phyloP scores from a whole-genome alignment of 1,140 invertebrate species.

The Schmidtea mediterranea region DNA sequence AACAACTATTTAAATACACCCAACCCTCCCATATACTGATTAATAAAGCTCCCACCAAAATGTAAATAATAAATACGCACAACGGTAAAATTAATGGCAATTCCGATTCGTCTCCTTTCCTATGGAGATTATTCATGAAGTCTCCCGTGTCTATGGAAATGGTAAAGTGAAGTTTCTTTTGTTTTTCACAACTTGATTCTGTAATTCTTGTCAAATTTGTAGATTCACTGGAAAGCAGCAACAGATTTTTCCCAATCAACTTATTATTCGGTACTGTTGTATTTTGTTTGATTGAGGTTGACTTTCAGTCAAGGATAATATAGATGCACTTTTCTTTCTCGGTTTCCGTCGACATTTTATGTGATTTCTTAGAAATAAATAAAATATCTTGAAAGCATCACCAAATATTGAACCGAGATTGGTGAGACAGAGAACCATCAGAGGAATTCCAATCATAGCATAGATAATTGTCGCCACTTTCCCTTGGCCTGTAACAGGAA shows the following conservation, averaged over 20 bases:
- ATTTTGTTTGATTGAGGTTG: no score
- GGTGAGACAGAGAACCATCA: constrained; percentile 61
- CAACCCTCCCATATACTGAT: constrained; percentile 22
- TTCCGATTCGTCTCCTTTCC: constrained; percentile 12
- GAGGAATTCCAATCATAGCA: constrained; percentile 74
- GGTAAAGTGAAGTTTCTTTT: no score
- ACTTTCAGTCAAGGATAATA: no score
- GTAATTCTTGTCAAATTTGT: no score
- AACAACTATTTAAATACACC: constrained; percentile 64
- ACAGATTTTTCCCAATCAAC: no score
- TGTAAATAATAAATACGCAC: constrained; percentile 22
- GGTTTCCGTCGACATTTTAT: no score
- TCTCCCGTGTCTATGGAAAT: neutral
- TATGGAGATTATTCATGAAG: neutral
- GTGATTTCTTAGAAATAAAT: constrained; percentile 17
- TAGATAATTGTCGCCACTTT: constrained; percentile 76
- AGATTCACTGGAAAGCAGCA: no score
- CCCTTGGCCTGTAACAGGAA: constrained; percentile 58
- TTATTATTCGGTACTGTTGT: no score
- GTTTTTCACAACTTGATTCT: no score
- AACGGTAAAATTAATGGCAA: constrained; percentile 22
- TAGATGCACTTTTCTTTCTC: no score
- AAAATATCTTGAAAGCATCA: constrained; percentile 75
- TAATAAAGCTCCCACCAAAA: constrained; percentile 21
- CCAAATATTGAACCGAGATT: constrained; percentile 85